Evolutionary conservation across 1,140 invertebrate species (phyloP).

Genomic region (Diorhabda carinulata): DNA sequence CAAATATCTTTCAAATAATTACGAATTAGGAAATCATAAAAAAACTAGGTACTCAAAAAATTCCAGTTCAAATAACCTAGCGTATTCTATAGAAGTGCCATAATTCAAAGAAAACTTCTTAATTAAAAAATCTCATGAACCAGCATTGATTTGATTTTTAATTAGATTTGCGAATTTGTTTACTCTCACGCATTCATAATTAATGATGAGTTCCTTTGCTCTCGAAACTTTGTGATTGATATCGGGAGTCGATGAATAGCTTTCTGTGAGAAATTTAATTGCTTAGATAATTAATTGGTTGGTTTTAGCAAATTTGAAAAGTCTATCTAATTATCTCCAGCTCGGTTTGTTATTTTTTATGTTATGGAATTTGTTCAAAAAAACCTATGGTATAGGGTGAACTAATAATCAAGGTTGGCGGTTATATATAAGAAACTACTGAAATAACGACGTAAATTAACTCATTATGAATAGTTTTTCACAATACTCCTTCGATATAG

Average conservation of each 20-base stretch:
- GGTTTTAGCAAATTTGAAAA: no score
- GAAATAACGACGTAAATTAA: no score
- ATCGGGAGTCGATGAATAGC: background rate
- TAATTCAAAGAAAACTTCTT: background rate
- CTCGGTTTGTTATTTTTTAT: no score
- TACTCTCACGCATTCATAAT: slow-evolving; percentile 2
- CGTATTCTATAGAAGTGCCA: background rate
- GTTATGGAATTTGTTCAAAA: no score
- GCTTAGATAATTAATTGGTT: background rate
- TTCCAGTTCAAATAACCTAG: background rate
- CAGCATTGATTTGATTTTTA: background rate
- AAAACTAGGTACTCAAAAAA: background rate
- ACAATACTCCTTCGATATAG: no score
- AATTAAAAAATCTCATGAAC: slow-evolving; percentile 1
- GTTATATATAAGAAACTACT: no score
- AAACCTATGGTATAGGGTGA: no score
- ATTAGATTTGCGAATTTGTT: background rate
- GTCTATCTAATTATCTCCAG: no score
- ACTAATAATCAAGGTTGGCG: no score
- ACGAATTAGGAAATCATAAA: background rate
- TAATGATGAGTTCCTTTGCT: background rate
- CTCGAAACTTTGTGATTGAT: background rate
- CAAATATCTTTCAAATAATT: background rate
- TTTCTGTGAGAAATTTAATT: background rate
- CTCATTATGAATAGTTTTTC: no score